Conservation (phyloP, 2,113 vertebrate genomes). For the Ageneiosus marmoratus region DNA sequence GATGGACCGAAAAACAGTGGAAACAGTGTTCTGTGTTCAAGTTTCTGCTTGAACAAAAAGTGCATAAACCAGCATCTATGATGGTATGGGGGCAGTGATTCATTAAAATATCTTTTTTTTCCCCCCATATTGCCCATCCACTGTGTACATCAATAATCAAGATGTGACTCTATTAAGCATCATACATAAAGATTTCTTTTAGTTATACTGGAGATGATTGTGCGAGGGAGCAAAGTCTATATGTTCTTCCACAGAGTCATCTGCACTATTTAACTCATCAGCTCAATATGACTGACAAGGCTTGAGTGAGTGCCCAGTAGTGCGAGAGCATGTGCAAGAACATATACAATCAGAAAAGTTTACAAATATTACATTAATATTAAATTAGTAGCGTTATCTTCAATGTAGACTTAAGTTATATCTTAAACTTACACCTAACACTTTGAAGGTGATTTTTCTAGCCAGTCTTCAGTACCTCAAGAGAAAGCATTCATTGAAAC, state of each 20-base stretch:
- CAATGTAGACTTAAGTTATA: no score
- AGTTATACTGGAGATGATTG: background rate
- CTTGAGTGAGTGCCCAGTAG: background rate
- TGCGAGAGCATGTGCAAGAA: conserved; percentile 2
- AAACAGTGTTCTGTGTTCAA: no score
- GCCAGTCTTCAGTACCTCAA: no score
- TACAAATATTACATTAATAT: background rate
- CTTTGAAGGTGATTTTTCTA: no score
- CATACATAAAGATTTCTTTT: background rate
- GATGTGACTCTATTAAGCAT: background rate
- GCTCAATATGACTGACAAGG: conserved; percentile 20
- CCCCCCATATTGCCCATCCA: background rate
- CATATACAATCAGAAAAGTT: background rate
- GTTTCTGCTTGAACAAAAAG: background rate
- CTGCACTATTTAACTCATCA: background rate
- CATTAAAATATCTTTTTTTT: background rate
- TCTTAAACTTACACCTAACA: no score
- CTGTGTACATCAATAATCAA: background rate
- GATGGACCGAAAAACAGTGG: no score
- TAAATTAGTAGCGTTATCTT: background rate
- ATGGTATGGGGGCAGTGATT: no score
- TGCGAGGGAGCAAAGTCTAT: background rate
- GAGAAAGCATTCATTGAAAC: no score
- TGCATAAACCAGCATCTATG: background rate
- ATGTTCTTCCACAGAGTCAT: conserved; percentile 1